phyloP scores from a whole-genome alignment of 1,140 invertebrate genomes.

The Apis cerana region DNA sequence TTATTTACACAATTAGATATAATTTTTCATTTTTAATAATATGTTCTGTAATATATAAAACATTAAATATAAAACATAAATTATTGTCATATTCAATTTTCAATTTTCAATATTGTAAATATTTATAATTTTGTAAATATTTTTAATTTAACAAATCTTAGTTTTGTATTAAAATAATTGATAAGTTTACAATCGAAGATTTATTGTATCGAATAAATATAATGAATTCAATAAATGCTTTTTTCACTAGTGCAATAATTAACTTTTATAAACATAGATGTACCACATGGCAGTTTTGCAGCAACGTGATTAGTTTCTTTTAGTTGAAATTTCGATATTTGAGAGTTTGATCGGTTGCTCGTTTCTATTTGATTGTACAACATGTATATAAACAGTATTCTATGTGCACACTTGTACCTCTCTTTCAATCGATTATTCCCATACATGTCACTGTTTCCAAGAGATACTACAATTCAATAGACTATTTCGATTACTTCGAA shows the following conservation, averaged over 20 bases:
- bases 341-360: background rate
- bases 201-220: background rate
- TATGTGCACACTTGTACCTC: background rate
- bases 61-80: no score
- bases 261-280: background rate
- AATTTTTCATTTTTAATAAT: background rate
- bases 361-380: constrained; percentile 19
- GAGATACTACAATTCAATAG: background rate
- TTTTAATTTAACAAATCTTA: no score
- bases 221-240: background rate
- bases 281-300: constrained; percentile 1
- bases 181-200: no score
- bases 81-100: no score
- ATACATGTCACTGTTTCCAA: background rate
- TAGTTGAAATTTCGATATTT: constrained; percentile 19
- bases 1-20: background rate
- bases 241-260: background rate
- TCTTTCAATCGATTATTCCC: constrained; percentile 16
- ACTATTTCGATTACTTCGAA: background rate
- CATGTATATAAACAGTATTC: constrained; percentile 13
- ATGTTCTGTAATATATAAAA: no score
- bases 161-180: no score
- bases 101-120: no score
- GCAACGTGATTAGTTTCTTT: constrained; percentile 31
- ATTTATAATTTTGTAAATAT: no score